These are phyloP conservation scores for Cyclargus thomasi DNA, from an alignment of 1,140 invertebrate genomes.

Conservation along the genomic window DNA sequence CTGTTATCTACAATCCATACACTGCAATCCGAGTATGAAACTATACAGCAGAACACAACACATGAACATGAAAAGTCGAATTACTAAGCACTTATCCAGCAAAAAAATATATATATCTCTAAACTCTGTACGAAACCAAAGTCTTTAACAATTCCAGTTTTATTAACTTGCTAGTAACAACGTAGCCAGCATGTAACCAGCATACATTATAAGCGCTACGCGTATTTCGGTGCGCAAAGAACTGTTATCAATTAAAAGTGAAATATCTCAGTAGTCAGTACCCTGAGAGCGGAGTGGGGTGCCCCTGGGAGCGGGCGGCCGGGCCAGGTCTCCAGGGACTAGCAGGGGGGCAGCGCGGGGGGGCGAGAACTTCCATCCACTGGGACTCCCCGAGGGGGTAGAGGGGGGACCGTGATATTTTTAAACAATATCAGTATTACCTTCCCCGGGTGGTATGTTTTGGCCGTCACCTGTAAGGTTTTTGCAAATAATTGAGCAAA, in stretches of 20 bases:
- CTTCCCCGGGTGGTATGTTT: background rate
- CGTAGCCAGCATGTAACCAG: too few relatives aligned
- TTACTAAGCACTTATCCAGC: too few relatives aligned
- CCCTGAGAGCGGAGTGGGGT: conserved; percentile 43
- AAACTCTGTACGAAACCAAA: too few relatives aligned
- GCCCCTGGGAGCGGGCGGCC: conserved; percentile 58
- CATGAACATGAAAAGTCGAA: too few relatives aligned
- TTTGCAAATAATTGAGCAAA: too few relatives aligned
- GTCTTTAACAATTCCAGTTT: too few relatives aligned
- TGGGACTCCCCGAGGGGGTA: conserved; percentile 42
- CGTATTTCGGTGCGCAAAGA: background rate
- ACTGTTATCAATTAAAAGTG: conserved; percentile 62
- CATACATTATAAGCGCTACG: background rate
- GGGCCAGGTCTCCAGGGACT: conserved; percentile 58
- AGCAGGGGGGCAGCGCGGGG: conserved; percentile 44
- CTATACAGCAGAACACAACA: too few relatives aligned
- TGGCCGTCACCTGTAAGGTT: too few relatives aligned
- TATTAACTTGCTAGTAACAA: too few relatives aligned
- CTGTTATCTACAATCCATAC: too few relatives aligned
- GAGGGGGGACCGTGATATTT: conserved; percentile 62
- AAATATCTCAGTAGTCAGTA: conserved; percentile 60
- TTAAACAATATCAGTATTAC: conserved; percentile 51
- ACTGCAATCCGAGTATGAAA: too few relatives aligned
- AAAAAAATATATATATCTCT: too few relatives aligned
- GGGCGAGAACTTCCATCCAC: conserved; percentile 64